Evolutionary conservation across 2,113 vertebrate species (phyloP).

Genomic region (Podarcis muralis): DNA sequence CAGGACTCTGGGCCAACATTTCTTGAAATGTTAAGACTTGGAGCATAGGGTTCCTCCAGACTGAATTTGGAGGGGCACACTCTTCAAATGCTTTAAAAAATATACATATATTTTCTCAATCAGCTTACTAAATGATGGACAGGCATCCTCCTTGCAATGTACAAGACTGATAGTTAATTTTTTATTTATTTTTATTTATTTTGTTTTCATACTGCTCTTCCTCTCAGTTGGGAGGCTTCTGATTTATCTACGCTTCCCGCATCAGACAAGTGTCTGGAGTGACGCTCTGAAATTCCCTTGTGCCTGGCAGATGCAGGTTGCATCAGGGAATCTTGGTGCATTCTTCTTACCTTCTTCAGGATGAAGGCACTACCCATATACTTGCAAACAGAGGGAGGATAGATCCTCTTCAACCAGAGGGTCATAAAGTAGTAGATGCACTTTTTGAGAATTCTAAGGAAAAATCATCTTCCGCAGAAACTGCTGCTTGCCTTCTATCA

Average conservation of each 20-base stretch:
- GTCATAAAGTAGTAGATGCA: neutral
- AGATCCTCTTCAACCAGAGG: neutral
- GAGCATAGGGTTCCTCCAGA: too few species aligned
- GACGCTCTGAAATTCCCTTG: neutral
- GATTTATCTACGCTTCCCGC: neutral
- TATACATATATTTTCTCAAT: neutral
- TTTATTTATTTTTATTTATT: neutral
- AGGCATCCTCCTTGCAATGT: neutral
- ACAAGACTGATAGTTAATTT: neutral
- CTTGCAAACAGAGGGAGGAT: neutral
- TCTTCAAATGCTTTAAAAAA: neutral
- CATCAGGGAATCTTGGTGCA: neutral
- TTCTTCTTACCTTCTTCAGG: neutral
- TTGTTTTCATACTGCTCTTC: too few species aligned
- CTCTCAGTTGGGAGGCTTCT: too few species aligned
- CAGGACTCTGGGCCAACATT: neutral
- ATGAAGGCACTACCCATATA: neutral
- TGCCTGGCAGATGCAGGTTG: neutral
- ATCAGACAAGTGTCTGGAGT: neutral
- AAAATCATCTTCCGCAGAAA: too few species aligned
- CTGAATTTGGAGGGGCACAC: neutral
- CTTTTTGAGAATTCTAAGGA: too few species aligned
- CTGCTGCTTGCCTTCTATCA: too few species aligned
- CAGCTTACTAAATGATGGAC: too few species aligned
- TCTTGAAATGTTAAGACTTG: neutral